Percentiles rank a stretch among this genome's conserved stretches.
These are phyloP conservation scores for Numenius arquata DNA, from an alignment of 2,113 vertebrate genomes.

Conservation along the genomic window DNA sequence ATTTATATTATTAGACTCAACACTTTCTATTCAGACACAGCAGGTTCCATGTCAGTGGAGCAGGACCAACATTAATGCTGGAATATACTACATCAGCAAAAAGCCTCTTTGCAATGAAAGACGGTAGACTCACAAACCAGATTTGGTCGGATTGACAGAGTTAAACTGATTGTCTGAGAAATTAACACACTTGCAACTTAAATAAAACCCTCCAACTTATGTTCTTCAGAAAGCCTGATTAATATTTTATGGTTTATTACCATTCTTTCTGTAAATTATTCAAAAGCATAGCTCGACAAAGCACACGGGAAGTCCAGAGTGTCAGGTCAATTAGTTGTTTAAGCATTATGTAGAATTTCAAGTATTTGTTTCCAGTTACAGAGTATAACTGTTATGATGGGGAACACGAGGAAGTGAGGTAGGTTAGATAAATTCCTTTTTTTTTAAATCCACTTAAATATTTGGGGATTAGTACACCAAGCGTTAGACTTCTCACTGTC, in stretches of 20 bases:
- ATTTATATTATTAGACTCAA: neutral
- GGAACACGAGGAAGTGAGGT: neutral
- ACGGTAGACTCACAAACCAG: fast-evolving
- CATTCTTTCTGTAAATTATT: constrained; percentile 64
- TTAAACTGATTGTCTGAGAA: constrained; percentile 20
- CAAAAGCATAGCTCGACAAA: constrained; percentile 12
- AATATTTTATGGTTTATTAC: constrained; percentile 67
- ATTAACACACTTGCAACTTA: neutral
- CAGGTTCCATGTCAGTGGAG: neutral
- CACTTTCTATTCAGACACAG: neutral
- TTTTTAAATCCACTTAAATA: neutral
- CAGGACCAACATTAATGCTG: neutral
- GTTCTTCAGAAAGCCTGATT: constrained; percentile 23
- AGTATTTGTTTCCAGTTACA: constrained; percentile 9
- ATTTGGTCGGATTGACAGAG: neutral
- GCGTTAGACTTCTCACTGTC: neutral
- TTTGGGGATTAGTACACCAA: neutral
- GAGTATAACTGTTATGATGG: neutral
- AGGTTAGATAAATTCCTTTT: neutral
- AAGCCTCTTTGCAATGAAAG: neutral
- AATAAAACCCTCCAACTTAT: neutral
- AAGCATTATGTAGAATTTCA: constrained; percentile 20
- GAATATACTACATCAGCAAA: neutral
- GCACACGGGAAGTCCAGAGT: constrained; percentile 30
- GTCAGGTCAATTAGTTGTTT: constrained; percentile 62